Percentiles rank a stretch among this genome's conserved stretches.
Evolutionary conservation across 2,888 invertebrate species (phyloP).

Genomic region (Biston betularia): DNA sequence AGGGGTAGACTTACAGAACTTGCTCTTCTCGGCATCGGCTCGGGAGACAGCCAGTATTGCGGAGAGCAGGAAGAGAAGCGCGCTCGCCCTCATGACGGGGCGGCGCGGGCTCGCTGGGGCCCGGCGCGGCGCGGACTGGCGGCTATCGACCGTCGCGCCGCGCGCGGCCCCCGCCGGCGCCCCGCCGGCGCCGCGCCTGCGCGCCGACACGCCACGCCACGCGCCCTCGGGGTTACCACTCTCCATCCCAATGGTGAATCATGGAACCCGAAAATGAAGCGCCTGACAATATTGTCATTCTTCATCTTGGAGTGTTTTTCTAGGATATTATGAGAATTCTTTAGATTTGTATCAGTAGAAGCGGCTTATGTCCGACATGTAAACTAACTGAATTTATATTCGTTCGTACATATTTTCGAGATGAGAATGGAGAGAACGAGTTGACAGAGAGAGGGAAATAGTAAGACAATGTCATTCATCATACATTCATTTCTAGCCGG

Average conservation of each 20-base stretch:
- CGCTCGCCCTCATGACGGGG: constrained; percentile 81
- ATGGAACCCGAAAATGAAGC: constrained; percentile 26
- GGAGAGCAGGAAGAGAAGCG: constrained; percentile 66
- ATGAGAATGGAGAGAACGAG: too few species aligned
- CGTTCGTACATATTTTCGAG: too few species aligned
- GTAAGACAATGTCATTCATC: too few species aligned
- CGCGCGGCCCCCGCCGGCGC: constrained; percentile 35
- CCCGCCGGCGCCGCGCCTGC: constrained; percentile 47
- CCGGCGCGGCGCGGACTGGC: constrained; percentile 69
- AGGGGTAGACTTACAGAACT: constrained; percentile 78
- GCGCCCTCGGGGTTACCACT: constrained; percentile 40
- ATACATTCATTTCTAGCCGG: too few species aligned
- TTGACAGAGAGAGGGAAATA: too few species aligned
- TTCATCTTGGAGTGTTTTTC: neutral
- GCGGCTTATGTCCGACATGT: too few species aligned
- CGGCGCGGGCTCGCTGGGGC: constrained; percentile 72
- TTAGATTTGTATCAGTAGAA: too few species aligned
- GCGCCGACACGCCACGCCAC: constrained; percentile 26
- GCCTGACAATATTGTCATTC: constrained; percentile 24
- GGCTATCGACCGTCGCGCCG: constrained; percentile 53
- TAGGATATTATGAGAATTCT: neutral
- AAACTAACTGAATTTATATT: too few species aligned
- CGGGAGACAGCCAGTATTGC: constrained; percentile 64
- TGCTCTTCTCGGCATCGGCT: constrained; percentile 82
- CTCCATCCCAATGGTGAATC: constrained; percentile 41